These are phyloP conservation scores for Actias luna DNA, from an alignment of 2,888 invertebrate genomes.

Conservation along the genomic window DNA sequence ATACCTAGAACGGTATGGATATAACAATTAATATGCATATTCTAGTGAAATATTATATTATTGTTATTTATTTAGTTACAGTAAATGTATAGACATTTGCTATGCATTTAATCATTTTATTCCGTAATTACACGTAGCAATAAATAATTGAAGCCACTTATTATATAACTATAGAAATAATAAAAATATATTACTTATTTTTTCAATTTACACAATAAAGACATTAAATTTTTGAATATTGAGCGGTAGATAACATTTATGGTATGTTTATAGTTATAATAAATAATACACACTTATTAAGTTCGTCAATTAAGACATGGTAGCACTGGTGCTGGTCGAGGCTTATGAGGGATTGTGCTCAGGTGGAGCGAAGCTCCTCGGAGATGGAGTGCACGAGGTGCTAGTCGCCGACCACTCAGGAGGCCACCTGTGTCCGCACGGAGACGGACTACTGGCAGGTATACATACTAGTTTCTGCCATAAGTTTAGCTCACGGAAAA, in stretches of 20 bases:
- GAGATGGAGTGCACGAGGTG: constrained; percentile 75
- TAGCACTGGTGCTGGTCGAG: constrained; percentile 35
- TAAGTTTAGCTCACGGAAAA: not conserved
- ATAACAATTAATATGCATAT: not conserved
- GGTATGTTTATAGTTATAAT: too few relatives aligned
- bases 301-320: too few relatives aligned
- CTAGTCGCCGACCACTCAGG: constrained; percentile 71
- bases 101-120: not conserved
- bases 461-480: constrained; percentile 28
- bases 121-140: not conserved
- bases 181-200: too few relatives aligned
- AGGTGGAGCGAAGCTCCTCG: constrained; percentile 78
- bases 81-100: not conserved
- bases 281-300: too few relatives aligned
- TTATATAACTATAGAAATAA: not conserved
- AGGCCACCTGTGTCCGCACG: constrained; percentile 80
- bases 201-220: too few relatives aligned
- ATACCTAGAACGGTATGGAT: not conserved
- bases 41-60: not conserved
- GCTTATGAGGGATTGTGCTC: constrained; percentile 43
- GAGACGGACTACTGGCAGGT: constrained; percentile 85
- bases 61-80: not conserved
- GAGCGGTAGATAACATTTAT: too few relatives aligned
- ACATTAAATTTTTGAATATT: too few relatives aligned
- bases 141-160: not conserved